phyloP scores from a whole-genome alignment of 2,113 vertebrate species.

The Nicator chloris region DNA sequence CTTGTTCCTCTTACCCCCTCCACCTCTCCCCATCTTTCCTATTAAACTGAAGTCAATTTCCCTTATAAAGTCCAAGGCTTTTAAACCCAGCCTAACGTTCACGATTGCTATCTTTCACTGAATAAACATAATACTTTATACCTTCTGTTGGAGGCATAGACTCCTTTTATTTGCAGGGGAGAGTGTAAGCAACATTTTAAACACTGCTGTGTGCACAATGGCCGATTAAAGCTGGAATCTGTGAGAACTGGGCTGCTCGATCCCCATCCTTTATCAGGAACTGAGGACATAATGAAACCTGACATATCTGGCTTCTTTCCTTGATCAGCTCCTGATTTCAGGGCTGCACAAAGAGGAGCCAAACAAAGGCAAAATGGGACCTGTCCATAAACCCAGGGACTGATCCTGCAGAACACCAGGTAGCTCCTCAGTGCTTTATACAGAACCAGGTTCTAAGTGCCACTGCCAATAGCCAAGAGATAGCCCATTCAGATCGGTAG shows the following conservation, averaged over 20 bases:
- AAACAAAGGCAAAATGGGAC: not conserved
- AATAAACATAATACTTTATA: constrained; percentile 31
- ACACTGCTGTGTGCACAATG: not conserved
- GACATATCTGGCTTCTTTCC: not conserved
- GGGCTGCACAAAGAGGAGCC: not conserved
- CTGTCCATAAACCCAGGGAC: not conserved
- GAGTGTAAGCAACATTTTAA: not conserved
- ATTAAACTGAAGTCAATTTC: constrained; percentile 39
- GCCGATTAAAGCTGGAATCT: not conserved
- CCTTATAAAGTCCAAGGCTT: constrained; percentile 22
- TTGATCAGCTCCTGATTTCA: not conserved
- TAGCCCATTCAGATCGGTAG: not conserved
- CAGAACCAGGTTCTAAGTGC: not conserved
- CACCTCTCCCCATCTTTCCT: not conserved
- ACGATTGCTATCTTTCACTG: constrained; percentile 30
- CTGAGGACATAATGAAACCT: not conserved
- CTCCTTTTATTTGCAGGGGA: not conserved
- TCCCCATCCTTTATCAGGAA: not conserved
- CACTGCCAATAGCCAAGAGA: not conserved
- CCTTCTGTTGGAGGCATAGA: not conserved
- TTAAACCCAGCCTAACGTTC: not conserved
- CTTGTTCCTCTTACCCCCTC: not conserved
- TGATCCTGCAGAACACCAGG: not conserved
- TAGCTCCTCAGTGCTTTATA: not conserved
- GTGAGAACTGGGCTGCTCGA: not conserved